These are phyloP conservation scores for Larimichthys crocea DNA, from an alignment of 2,113 vertebrate species.

Conservation along the genomic window DNA sequence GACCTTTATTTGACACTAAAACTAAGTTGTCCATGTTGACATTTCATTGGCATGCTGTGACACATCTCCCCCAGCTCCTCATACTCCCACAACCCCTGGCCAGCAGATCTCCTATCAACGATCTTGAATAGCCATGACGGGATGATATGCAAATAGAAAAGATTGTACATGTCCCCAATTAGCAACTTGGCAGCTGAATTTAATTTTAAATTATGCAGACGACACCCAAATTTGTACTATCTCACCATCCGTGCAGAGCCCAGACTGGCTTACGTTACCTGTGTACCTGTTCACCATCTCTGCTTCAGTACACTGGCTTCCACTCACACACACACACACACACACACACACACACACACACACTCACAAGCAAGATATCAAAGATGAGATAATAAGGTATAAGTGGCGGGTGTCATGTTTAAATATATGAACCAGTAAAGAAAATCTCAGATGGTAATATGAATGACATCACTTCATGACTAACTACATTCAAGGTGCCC, in stretches of 20 bases:
- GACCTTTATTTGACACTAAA: conserved; percentile 6
- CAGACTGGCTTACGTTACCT: not conserved
- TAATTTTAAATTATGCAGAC: not conserved
- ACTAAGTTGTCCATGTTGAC: too few species aligned
- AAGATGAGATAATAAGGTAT: not conserved
- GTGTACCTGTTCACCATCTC: conserved; percentile 2
- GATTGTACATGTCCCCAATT: not conserved
- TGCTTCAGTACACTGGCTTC: not conserved
- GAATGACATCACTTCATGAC: not conserved
- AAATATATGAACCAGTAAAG: not conserved
- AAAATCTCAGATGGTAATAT: not conserved
- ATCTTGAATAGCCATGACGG: too few species aligned
- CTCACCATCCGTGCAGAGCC: conserved; percentile 13
- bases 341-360: not conserved
- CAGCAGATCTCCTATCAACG: too few species aligned
- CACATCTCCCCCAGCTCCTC: too few species aligned
- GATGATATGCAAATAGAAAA: too few species aligned
- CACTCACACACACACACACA: not conserved
- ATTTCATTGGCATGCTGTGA: too few species aligned
- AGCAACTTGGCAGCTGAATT: not conserved
- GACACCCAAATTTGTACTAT: conserved; percentile 9
- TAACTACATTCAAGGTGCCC: conserved; percentile 4
- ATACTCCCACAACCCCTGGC: too few species aligned
- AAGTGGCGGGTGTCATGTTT: not conserved
- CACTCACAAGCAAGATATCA: not conserved